phyloP scores from a whole-genome alignment of 2,888 invertebrate species.

The Beris chalybata region DNA sequence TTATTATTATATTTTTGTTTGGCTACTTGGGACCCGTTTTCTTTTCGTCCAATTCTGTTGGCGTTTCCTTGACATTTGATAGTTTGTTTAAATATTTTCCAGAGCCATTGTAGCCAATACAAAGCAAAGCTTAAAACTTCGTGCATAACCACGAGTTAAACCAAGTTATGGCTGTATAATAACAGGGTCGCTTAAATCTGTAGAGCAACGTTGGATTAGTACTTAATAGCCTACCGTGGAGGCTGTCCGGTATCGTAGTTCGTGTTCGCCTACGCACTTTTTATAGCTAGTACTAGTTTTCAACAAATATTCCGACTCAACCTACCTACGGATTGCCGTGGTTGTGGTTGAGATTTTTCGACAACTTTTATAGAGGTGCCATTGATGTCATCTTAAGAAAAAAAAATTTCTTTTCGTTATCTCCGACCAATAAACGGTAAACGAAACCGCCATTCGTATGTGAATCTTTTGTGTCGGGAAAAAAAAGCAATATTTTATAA shows the following conservation, averaged over 20 bases:
- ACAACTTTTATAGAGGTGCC: slow-evolving; percentile 1
- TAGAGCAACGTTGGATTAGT: slow-evolving; percentile 12
- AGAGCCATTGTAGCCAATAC: slow-evolving; percentile 4
- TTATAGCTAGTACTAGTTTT: too few species aligned
- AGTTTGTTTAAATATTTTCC: neutral
- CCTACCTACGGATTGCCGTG: too few species aligned
- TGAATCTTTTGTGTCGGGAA: slow-evolving; percentile 24
- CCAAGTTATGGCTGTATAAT: too few species aligned
- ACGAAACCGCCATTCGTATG: slow-evolving; percentile 8
- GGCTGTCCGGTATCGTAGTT: slow-evolving; percentile 15
- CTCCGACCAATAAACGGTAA: slow-evolving; percentile 28
- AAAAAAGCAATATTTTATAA: slow-evolving; percentile 3
- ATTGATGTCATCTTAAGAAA: slow-evolving; percentile 24
- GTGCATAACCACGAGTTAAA: too few species aligned
- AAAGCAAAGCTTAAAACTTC: too few species aligned
- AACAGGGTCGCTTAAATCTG: slow-evolving; percentile 19
- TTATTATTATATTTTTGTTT: too few species aligned
- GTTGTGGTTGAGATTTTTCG: too few species aligned
- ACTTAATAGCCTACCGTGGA: slow-evolving; percentile 20
- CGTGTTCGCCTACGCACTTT: slow-evolving; percentile 6
- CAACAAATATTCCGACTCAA: too few species aligned
- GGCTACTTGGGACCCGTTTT: too few species aligned
- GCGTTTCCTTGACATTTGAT: too few species aligned
- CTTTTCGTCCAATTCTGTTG: too few species aligned
- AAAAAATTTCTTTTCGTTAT: slow-evolving; percentile 29